These are phyloP conservation scores for Melanotaenia trifasciata DNA, from an alignment of 2,797 vertebrate genomes.

Conservation along the genomic window DNA sequence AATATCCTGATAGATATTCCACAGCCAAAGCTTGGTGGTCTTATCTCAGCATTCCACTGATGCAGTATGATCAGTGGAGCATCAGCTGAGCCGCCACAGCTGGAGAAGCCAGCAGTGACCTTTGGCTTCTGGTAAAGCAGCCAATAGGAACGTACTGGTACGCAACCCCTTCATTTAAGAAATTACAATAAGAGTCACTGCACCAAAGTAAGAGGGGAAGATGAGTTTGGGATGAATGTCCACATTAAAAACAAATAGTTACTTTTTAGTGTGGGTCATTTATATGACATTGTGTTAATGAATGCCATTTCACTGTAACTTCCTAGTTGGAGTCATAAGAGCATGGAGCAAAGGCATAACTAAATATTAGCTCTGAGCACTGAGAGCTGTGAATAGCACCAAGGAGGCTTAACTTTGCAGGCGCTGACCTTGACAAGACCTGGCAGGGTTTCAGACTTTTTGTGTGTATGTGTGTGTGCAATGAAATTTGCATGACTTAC, in stretches of 20 bases:
- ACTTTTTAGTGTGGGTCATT: constrained; percentile 28
- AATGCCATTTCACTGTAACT: constrained; percentile 6
- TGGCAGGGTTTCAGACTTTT: constrained; percentile 53
- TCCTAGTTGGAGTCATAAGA: constrained; percentile 9
- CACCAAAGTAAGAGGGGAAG: constrained; percentile 16
- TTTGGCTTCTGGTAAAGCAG: constrained; percentile 63
- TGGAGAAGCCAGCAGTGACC: constrained; percentile 66
- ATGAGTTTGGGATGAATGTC: constrained; percentile 11
- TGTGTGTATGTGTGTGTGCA: constrained; percentile 17
- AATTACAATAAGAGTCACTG: constrained; percentile 59
- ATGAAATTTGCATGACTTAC: constrained; percentile 76
- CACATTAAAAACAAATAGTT: constrained; percentile 19
- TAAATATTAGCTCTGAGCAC: constrained; percentile 48
- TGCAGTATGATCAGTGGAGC: constrained; percentile 67
- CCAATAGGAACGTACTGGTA: constrained; percentile 71
- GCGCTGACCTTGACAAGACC: constrained; percentile 61
- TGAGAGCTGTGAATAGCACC: constrained; percentile 62
- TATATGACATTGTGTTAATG: constrained; percentile 23
- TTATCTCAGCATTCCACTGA: constrained; percentile 77
- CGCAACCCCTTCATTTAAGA: constrained; percentile 45
- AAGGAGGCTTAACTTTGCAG: constrained; percentile 57
- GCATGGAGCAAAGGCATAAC: constrained; percentile 26
- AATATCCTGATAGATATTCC: constrained; percentile 20
- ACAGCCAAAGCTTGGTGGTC: constrained; percentile 45
- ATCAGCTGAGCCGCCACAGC: constrained; percentile 66